These are phyloP conservation scores for Meleagris gallopavo DNA, from an alignment of 2,113 vertebrate species.

Conservation along the genomic window DNA sequence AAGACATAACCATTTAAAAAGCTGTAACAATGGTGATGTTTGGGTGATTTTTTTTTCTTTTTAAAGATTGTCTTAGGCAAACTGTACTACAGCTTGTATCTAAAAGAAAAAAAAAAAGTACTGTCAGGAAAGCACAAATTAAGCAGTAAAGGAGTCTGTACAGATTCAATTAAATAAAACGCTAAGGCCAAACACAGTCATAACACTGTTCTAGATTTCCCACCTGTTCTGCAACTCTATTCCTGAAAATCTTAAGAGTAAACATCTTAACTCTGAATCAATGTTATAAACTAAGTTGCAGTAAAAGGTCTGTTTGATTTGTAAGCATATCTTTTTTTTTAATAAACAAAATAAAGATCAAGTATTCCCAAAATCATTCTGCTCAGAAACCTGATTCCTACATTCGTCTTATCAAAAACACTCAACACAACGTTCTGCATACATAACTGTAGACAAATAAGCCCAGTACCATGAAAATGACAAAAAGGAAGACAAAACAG, in stretches of 20 bases:
- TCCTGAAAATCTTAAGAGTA: not conserved
- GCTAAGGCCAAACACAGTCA: not conserved
- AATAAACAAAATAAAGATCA: not conserved
- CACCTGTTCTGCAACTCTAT: not conserved
- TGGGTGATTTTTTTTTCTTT: not conserved
- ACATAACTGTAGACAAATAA: not conserved
- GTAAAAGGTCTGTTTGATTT: not conserved
- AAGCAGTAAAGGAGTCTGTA: constrained; percentile 7
- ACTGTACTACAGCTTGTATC: not conserved
- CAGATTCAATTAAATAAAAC: not conserved
- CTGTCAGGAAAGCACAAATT: not conserved
- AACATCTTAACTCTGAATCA: not conserved
- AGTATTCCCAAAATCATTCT: not conserved
- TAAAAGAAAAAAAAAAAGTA: not conserved
- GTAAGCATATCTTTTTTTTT: not conserved
- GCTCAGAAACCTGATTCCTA: not conserved
- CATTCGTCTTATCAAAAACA: not conserved
- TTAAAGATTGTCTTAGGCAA: not conserved
- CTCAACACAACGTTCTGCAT: not conserved
- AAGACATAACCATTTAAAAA: not conserved
- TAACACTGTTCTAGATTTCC: constrained; percentile 22
- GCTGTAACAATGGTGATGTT: not conserved
- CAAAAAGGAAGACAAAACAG: not conserved
- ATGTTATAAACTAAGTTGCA: not conserved
- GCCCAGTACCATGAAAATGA: not conserved